Evolutionary conservation across 2,113 vertebrate species (phyloP), one percentile per base, ranked within the genome.

Genomic region (Lamprotornis superbus): DNA sequence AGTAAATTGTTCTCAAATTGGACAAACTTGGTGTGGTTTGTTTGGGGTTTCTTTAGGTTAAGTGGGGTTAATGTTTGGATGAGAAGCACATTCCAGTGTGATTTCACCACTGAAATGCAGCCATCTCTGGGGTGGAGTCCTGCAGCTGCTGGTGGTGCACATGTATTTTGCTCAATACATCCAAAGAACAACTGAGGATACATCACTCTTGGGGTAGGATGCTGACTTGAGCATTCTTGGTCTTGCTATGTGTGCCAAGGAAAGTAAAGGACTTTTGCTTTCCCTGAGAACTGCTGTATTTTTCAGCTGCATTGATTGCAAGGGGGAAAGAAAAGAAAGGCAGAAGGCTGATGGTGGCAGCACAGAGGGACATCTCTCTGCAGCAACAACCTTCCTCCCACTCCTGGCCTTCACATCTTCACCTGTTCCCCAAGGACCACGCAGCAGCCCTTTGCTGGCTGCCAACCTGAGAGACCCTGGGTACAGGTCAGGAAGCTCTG

Each of bases 21-120:
- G 40, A 94, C n/a, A 73, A 83, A 83, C 37, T 87, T 42, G 17
- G 39, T 83, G 53, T 49, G 59, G 69, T 56, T 94, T 89, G 67
- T 60, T 59, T 56, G 42, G 47, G 0, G 5, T 0, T 20, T 30
- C 30, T 56, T 53, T 78, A 83, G 85, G 95, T 90, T 88, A 96
- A 95, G 85, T 77, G 92, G 94, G 87, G 84, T 94, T 95, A 94
- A 95, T 2, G 0, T 70, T 88, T 88, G 79, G 59, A 93, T 47
- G 10, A 93, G 79, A 86, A 93, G 40, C 59, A 70, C 90, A 90
- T 96, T 96, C 93, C 88, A 68, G 37, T 18, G 35, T 90, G 94
- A 95, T 90, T 96, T 96, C 94, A 94, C 86, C 80, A 91, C 68
- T 88, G 96, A 96, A 96, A 95, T 31, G 18, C 50, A 94, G 88